phyloP scores from a whole-genome alignment of 2,797 vertebrate species.

The Hippoglossus hippoglossus region DNA sequence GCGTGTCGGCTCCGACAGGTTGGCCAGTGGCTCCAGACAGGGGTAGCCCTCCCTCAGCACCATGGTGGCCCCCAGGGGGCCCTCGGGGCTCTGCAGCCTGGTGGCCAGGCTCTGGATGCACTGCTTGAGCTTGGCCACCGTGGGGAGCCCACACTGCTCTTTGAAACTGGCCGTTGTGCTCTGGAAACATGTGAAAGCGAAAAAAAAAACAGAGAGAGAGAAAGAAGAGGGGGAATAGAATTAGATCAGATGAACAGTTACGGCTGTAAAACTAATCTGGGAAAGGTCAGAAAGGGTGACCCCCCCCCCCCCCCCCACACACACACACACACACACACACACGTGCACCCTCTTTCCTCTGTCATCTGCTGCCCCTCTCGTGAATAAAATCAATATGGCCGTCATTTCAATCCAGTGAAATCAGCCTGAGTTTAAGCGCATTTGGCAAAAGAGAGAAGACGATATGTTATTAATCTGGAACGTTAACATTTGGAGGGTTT shows the following conservation, averaged over 20 bases:
- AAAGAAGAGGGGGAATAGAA: slow-evolving; percentile 6
- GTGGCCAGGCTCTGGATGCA: slow-evolving; percentile 95
- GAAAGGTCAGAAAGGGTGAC: slow-evolving; percentile 38
- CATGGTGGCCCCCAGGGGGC: slow-evolving; percentile 86
- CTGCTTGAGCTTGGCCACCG: slow-evolving; percentile 95
- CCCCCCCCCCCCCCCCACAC: slow-evolving; percentile 11
- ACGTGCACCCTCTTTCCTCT: background rate
- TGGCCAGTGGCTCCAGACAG: slow-evolving; percentile 88
- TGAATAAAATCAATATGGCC: slow-evolving; percentile 60
- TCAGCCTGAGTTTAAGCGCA: slow-evolving; percentile 49
- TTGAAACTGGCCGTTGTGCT: slow-evolving; percentile 91
- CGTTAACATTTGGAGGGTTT: background rate
- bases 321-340: slow-evolving; percentile 15
- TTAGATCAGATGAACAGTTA: slow-evolving; percentile 43
- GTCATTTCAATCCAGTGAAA: slow-evolving; percentile 55
- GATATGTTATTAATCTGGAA: slow-evolving; percentile 46
- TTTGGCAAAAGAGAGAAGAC: slow-evolving; percentile 44
- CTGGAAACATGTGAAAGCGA: slow-evolving; percentile 70
- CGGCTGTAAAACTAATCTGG: slow-evolving; percentile 35
- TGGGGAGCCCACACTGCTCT: slow-evolving; percentile 96
- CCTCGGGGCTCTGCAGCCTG: slow-evolving; percentile 88
- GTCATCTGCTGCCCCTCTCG: slow-evolving; percentile 43
- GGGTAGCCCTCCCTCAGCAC: slow-evolving; percentile 92
- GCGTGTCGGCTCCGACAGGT: slow-evolving; percentile 88
- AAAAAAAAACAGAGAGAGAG: background rate